Conservation (phyloP, 1,140 invertebrate species). For the Drosophila baimaii region DNA sequence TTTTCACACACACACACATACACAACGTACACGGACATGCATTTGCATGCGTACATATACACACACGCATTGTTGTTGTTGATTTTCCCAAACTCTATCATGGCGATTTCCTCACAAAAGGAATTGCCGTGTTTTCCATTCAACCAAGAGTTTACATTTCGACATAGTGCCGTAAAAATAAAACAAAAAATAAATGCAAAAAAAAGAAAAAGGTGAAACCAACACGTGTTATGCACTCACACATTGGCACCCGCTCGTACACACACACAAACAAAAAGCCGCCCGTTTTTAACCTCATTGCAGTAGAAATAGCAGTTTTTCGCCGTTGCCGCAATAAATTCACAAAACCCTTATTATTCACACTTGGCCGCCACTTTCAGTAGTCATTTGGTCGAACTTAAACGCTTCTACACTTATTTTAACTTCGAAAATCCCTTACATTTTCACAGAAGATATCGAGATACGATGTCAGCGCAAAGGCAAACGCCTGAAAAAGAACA, state of each 20-base stretch:
- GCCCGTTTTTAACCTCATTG: conserved; percentile 75
- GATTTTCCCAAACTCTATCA: conserved; percentile 50
- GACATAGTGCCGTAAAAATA: conserved; percentile 22
- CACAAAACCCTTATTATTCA: conserved; percentile 31
- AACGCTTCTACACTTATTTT: conserved; percentile 45
- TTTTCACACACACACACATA: conserved; percentile 3
- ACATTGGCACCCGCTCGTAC: conserved; percentile 14
- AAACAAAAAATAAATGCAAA: conserved; percentile 26
- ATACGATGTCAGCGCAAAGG: conserved; percentile 83
- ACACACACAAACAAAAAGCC: conserved; percentile 47
- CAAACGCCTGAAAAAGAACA: conserved; percentile 84
- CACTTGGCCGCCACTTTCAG: conserved; percentile 12
- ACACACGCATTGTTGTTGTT: conserved; percentile 58
- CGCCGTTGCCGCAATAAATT: conserved; percentile 16
- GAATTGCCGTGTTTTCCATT: conserved; percentile 49
- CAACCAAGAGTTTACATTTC: conserved; percentile 60
- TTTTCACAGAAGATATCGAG: conserved; percentile 80
- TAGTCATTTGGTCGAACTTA: conserved; percentile 37
- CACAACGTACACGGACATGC: not conserved
- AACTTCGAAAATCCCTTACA: conserved; percentile 70
- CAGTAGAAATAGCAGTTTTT: conserved; percentile 21
- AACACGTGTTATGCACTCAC: conserved; percentile 65
- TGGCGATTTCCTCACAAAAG: conserved; percentile 53
- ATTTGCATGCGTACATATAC: conserved; percentile 13
- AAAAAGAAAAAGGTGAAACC: conserved; percentile 28